phyloP scores from a whole-genome alignment of 2,113 vertebrate species.

The Psophia crepitans region DNA sequence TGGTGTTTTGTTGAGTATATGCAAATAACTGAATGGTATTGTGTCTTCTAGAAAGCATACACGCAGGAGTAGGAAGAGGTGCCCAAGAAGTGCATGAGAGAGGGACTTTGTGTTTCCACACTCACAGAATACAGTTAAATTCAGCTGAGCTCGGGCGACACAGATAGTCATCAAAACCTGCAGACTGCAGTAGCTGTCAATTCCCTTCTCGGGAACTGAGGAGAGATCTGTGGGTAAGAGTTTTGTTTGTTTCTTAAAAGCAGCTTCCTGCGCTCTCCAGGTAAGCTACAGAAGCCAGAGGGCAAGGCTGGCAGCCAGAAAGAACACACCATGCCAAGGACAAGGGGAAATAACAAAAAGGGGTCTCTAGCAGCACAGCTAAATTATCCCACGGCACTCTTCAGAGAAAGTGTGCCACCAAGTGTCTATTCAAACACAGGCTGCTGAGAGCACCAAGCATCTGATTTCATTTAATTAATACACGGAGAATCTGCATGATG shows the following conservation, averaged over 20 bases:
- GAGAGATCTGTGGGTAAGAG: fast-evolving
- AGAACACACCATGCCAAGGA: background rate
- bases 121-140: background rate
- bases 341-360: background rate
- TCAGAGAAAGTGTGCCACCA: conserved; percentile 55
- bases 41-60: background rate
- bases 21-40: background rate
- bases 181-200: background rate
- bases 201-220: background rate
- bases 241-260: background rate
- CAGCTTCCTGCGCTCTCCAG: background rate
- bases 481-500: background rate
- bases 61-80: background rate
- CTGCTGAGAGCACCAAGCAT: background rate
- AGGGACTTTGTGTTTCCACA: background rate
- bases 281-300: background rate
- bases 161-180: background rate
- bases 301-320: background rate
- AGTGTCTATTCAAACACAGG: conserved; percentile 25
- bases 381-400: background rate
- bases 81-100: background rate
- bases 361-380: background rate
- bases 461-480: background rate
- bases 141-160: background rate
- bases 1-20: background rate